Evolutionary conservation across 2,888 invertebrate genomes (phyloP), one percentile per base, ranked within the genome.

Genomic region (Tachina fera): DNA sequence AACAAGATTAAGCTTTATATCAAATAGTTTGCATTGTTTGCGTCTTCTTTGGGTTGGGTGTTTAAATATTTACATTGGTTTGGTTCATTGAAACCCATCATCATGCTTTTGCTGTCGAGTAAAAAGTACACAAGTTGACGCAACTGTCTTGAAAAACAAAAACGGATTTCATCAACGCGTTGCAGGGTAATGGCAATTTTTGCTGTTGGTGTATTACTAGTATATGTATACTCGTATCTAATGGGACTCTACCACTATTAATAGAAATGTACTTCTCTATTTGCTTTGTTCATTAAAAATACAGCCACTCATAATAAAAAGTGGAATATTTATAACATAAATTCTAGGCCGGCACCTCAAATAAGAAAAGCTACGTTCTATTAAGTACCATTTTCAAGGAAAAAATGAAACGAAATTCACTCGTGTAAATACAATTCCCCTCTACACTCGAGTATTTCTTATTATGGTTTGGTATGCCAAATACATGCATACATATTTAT

Each of bases 301-400:
- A 51, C 51, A 61, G 45, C 63, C 53, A 43, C 78, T 70, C 9
- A 16, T 16, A 71, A 63, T 13, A 31, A 22, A 22, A 61, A 67
- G 9, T 11, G 56, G 65, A 68, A 70, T 63, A 39, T 53, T 68
- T 68, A 77, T 70, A 22, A 60, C 22, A 19, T 53, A 63, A 56
- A 39, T 61, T 71, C 56, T 58, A 61, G 60, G 56, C 47, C 16
- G 31, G 53, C 13, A 72, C 13, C 39, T 65, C 45, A 56, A 47
- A 74, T 31, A 43, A 14, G 41, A 80, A 63, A 49, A 39, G 39
- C 56, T 58, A 58, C 16, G 13, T 31, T 68, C 19, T 53, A 13
- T 16, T 43, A 78, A 70, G 51, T 49, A 45, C 41, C 22, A 16
- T 63, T 78, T 71, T 78, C 63, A 78, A 71, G 51, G 61, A 16